phyloP scores from a whole-genome alignment of 2,113 vertebrate genomes.

The Chaenogobius annularis region DNA sequence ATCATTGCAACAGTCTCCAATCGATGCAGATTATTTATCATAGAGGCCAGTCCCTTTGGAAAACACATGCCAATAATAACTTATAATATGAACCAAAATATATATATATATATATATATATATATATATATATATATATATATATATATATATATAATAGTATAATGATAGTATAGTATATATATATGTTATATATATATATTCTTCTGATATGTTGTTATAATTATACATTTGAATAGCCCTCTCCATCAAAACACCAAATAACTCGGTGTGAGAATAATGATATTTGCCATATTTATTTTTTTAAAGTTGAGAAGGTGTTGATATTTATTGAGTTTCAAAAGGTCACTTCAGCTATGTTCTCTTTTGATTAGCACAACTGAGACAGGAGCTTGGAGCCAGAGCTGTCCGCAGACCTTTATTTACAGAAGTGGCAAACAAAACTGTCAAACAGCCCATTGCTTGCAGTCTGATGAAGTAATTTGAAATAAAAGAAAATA shows the following conservation, averaged over 20 bases:
- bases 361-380: slow-evolving; percentile 20
- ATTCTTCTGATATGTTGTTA: no score
- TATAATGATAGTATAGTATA: no score
- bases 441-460: not conserved
- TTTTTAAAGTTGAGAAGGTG: not conserved
- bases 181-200: no score
- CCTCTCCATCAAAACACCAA: not conserved
- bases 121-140: no score
- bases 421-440: not conserved
- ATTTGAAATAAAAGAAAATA: not conserved
- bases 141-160: no score
- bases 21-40: no score
- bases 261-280: not conserved
- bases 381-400: slow-evolving; percentile 14
- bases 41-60: no score
- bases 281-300: not conserved
- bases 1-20: no score
- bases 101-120: no score
- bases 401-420: slow-evolving; percentile 3
- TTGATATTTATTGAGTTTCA: slow-evolving; percentile 32
- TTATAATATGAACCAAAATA: no score
- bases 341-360: slow-evolving; percentile 27
- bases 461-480: not conserved
- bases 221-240: not conserved
- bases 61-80: no score